A percentile compares a stretch with the other conserved stretches of the same genome.
Evolutionary conservation across 2,113 vertebrate genomes (phyloP).

Genomic region (Oreamnos americanus): DNA sequence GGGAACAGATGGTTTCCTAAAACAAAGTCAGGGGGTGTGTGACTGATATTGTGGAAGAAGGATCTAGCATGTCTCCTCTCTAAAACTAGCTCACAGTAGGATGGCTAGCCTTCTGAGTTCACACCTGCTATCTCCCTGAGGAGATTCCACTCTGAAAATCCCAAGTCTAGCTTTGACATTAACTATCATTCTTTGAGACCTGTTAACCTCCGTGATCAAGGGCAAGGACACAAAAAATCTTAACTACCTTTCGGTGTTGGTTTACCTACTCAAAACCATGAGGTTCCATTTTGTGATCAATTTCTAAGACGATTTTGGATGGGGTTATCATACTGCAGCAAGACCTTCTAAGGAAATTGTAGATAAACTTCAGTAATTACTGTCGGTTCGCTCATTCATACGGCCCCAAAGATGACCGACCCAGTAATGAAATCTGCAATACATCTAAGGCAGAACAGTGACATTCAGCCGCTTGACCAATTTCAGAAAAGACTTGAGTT

Average conservation of each 20-base stretch:
- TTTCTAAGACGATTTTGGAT: neutral
- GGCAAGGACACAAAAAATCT: neutral
- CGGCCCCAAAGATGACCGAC: neutral
- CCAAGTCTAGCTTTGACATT: neutral
- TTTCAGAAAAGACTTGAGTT: neutral
- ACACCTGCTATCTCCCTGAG: neutral
- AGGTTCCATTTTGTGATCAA: neutral
- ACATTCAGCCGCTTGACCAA: neutral
- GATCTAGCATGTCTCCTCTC: neutral
- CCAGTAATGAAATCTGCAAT: neutral
- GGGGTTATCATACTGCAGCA: neutral
- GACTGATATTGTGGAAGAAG: neutral
- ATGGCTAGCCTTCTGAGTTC: neutral
- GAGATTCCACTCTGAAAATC: neutral
- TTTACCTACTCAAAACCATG: neutral
- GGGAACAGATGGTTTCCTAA: neutral
- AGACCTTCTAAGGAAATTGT: neutral
- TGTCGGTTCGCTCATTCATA: neutral
- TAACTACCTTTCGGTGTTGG: neutral
- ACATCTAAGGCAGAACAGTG: neutral
- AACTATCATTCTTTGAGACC: neutral
- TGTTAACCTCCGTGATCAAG: neutral
- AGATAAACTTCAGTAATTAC: neutral
- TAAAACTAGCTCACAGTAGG: neutral
- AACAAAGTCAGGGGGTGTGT: neutral